Percentiles rank a stretch among this genome's conserved stretches.
Conservation (phyloP, 2,888 invertebrate genomes). For the Oligia strigilis region DNA sequence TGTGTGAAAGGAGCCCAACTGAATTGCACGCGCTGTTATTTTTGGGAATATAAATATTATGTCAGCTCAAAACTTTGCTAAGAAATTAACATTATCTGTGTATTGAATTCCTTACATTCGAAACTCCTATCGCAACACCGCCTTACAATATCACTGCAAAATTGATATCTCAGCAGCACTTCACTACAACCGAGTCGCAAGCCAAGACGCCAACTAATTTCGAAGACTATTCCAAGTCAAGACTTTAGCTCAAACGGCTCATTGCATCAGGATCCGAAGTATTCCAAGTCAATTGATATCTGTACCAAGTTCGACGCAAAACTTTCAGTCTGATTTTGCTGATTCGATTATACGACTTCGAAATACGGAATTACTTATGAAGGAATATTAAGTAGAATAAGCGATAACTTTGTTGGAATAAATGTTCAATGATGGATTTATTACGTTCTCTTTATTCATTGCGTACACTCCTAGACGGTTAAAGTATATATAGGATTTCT, state of each 20-base stretch:
- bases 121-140: neutral
- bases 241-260: slow-evolving; percentile 31
- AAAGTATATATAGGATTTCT: slow-evolving; percentile 13
- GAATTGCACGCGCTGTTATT: neutral
- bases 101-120: no score
- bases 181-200: slow-evolving; percentile 2
- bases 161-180: slow-evolving; percentile 18
- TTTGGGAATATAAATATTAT: neutral
- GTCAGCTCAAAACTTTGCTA: no score
- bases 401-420: slow-evolving; percentile 47
- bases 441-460: slow-evolving; percentile 34
- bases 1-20: neutral
- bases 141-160: neutral
- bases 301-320: slow-evolving; percentile 54
- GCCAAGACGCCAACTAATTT: slow-evolving; percentile 31
- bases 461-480: neutral
- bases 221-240: slow-evolving; percentile 7
- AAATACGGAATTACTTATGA: slow-evolving; percentile 61
- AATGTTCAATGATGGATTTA: slow-evolving; percentile 55
- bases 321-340: slow-evolving; percentile 61
- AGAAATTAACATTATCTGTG: no score
- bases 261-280: slow-evolving; percentile 37
- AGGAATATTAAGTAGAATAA: slow-evolving; percentile 58
- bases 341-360: slow-evolving; percentile 64
- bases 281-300: slow-evolving; percentile 59